Percentiles rank a stretch among this genome's conserved stretches.
phyloP scores from a whole-genome alignment of 2,888 invertebrate species.

The Eledone cirrhosa region DNA sequence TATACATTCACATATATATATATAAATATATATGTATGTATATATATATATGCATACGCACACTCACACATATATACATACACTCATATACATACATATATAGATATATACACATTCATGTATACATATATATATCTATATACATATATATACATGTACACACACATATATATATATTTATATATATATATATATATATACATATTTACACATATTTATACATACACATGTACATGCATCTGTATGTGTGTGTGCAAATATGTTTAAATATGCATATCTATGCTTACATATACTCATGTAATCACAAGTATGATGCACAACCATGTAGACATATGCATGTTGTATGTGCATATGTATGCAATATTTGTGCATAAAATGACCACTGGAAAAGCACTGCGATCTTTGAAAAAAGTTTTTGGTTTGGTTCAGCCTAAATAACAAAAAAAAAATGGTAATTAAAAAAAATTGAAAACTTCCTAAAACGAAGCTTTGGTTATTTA shows the following conservation, averaged over 20 bases:
- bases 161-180: background rate
- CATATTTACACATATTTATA: background rate
- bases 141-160: background rate
- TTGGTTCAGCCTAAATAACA: too few species aligned
- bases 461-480: background rate
- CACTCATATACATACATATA: background rate
- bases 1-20: too few species aligned
- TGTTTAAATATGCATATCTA: background rate
- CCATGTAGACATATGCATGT: too few species aligned
- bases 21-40: background rate
- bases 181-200: background rate
- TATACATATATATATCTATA: background rate
- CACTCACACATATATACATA: background rate
- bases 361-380: too few species aligned
- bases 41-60: background rate
- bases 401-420: too few species aligned
- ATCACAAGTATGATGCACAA: too few species aligned
- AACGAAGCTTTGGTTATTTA: conserved; percentile 29
- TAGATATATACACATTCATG: background rate
- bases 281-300: too few species aligned
- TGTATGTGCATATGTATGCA: too few species aligned
- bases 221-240: background rate
- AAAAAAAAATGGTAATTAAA: too few species aligned
- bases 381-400: too few species aligned
- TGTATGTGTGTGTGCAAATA: background rate